Evolutionary conservation across 2,797 vertebrate genomes (phyloP).

Genomic region (Nannoperca obscura): DNA sequence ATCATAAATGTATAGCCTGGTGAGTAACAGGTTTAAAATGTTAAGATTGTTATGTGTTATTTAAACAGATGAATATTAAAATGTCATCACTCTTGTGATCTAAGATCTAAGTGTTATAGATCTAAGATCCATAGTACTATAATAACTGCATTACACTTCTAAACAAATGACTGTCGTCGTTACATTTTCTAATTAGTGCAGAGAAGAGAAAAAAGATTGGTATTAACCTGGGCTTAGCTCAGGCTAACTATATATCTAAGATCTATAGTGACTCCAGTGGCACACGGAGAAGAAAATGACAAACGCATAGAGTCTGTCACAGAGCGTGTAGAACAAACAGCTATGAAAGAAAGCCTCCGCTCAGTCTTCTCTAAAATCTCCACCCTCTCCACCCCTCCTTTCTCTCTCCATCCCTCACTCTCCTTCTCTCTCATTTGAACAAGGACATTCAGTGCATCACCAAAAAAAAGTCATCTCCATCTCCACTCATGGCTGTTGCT

Average conservation of each 20-base stretch:
- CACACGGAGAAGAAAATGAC: slow-evolving; percentile 28
- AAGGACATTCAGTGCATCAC: slow-evolving; percentile 73
- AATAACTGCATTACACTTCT: too few species aligned
- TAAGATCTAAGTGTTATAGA: too few species aligned
- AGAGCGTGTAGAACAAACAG: slow-evolving; percentile 53
- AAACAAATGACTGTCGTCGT: too few species aligned
- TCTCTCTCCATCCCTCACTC: slow-evolving; percentile 20
- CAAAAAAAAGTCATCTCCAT: slow-evolving; percentile 62
- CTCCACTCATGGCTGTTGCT: slow-evolving; percentile 79
- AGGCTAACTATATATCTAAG: too few species aligned
- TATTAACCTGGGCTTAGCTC: too few species aligned
- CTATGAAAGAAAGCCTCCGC: slow-evolving; percentile 43
- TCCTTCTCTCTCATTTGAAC: slow-evolving; percentile 64
- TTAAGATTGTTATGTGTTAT: background rate
- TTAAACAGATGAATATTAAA: slow-evolving; percentile 3
- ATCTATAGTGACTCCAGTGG: too few species aligned
- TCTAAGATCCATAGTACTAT: too few species aligned
- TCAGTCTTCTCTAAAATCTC: slow-evolving; percentile 39
- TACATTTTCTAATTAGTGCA: too few species aligned
- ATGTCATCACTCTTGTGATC: background rate
- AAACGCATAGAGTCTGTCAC: slow-evolving; percentile 41
- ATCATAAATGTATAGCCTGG: slow-evolving; percentile 3
- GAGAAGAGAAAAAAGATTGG: too few species aligned
- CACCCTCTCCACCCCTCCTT: background rate
- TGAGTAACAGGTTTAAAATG: slow-evolving; percentile 4